Conservation (phyloP, 2,888 invertebrate species). For the Eilema sororculum region DNA sequence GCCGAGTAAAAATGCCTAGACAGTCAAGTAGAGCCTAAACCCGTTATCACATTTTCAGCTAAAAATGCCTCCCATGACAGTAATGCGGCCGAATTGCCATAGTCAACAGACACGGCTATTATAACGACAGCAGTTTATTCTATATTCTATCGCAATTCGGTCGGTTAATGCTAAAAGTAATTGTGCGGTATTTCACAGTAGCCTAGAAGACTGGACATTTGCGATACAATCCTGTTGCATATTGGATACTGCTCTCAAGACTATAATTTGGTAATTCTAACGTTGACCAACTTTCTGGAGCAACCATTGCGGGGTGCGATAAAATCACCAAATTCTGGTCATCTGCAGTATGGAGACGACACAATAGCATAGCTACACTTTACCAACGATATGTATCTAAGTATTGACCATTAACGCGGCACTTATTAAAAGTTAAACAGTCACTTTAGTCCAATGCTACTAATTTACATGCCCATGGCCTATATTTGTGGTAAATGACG, state of each 20-base stretch:
- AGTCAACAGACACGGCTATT: constrained; percentile 27
- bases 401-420: constrained; percentile 59
- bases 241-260: constrained; percentile 34
- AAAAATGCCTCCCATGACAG: constrained; percentile 66
- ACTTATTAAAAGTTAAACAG: constrained; percentile 45
- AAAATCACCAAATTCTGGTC: constrained; percentile 33
- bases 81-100: constrained; percentile 59
- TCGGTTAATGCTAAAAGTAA: constrained; percentile 64
- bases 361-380: constrained; percentile 57
- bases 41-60: constrained; percentile 75
- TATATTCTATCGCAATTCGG: constrained; percentile 54
- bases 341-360: constrained; percentile 34
- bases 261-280: constrained; percentile 38
- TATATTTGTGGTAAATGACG: constrained; percentile 12
- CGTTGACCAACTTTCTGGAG: neutral
- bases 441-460: constrained; percentile 35
- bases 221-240: constrained; percentile 44
- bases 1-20: constrained; percentile 52
- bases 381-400: constrained; percentile 72
- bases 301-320: neutral
- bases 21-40: constrained; percentile 83
- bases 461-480: constrained; percentile 7
- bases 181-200: constrained; percentile 77
- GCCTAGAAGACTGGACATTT: constrained; percentile 51
- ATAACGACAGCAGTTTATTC: constrained; percentile 14